Base-by-base conservation (phyloP, 2,113 vertebrate species). In the Tachycineta bicolor region DNA sequence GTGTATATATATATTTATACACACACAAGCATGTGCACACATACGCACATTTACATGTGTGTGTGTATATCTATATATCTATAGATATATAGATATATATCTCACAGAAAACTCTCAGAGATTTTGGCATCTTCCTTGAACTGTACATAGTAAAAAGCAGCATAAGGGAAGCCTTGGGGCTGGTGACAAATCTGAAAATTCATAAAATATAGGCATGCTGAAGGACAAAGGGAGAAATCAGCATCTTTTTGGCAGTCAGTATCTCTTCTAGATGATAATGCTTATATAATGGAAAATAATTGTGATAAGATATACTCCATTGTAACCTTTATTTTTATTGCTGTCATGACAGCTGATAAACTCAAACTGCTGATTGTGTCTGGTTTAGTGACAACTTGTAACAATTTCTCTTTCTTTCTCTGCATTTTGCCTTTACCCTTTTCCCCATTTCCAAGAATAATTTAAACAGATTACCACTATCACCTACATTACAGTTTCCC, bases 251-350 rank as follows among this genome's bases (percentile, higher is more conserved):
- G 17, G 3, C 15, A 63, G 59, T 77, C 50, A 67, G 16, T 49
- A 43, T 69, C 80, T 95, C 46, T 83, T 89, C 68, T 91, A 69
- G 17, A 26, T 58, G 33, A 5, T 26, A 31, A 74, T 58, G 22
- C 10, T 89, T 86, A 53, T 70, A 50, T 21, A 62, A 69, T 43
- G 50, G 39, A 86, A 94, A 77, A 77, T 86, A 73, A 29, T 37
- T 49, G 31, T 58, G 50, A 77, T 69, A 77, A 83, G 77, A 80
- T 76, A 76, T 33, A 53, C 5, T 6, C 18, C 62, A 43, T 70
- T 86, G 86, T 52, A 74, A 53, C 11, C 18, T 95, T 91, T 92
- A 65, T 63, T 89, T 95, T 91, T 92, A 65, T 74, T 75, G 37
- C 43, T 81, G 37, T 74, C 46, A 50, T 74, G 59, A 77, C 29